phyloP scores from a whole-genome alignment of 2,888 invertebrate species.

The Hydrotaea diabolus region DNA sequence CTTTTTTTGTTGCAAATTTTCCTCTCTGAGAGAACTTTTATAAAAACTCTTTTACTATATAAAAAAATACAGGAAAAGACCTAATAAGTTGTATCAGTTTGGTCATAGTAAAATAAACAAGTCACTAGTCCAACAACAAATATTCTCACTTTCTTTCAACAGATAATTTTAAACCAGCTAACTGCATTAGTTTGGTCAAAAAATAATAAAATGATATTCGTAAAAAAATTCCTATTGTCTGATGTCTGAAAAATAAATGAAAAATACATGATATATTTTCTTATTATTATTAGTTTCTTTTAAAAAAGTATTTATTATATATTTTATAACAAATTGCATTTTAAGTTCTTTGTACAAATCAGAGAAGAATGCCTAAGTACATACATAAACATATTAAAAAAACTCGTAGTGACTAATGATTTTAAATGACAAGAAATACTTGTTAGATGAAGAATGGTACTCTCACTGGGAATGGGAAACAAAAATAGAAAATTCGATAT shows the following conservation, averaged over 20 bases:
- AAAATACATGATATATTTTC: not conserved
- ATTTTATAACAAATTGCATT: slow-evolving; percentile 48
- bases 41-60: no score
- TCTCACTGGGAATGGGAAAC: not conserved
- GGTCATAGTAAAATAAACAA: no score
- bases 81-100: no score
- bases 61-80: no score
- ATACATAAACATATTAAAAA: not conserved
- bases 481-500: not conserved
- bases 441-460: slow-evolving; percentile 25
- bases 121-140: no score
- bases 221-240: no score
- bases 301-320: slow-evolving; percentile 41
- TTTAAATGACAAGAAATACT: slow-evolving; percentile 50
- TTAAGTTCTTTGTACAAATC: slow-evolving; percentile 17
- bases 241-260: not conserved
- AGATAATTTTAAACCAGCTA: no score
- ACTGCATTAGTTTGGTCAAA: no score
- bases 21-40: no score
- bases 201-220: no score
- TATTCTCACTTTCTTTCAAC: no score
- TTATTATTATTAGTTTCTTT: not conserved
- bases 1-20: no score
- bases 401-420: slow-evolving; percentile 36
- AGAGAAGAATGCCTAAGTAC: slow-evolving; percentile 41